Percentiles rank a stretch among this genome's conserved stretches.
Evolutionary conservation across 1,140 invertebrate species (phyloP).

Genomic region (Periplaneta americana): DNA sequence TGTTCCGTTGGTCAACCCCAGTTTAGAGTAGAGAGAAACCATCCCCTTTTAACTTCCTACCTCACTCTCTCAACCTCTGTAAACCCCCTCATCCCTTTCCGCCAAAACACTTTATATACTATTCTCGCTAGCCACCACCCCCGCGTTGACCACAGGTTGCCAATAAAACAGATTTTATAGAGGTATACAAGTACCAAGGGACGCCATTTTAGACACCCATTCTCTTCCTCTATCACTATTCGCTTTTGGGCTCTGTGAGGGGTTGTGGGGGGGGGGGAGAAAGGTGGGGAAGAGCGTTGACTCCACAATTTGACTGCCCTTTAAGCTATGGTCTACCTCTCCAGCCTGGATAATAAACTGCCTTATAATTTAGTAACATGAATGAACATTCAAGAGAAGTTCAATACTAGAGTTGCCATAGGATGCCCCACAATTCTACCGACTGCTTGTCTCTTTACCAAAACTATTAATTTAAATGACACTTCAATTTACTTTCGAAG

Average conservation of each 20-base stretch:
- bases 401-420: neutral
- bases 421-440: neutral
- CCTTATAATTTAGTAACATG: neutral
- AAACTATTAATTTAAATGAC: too few species aligned
- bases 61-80: neutral
- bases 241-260: neutral
- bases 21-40: neutral
- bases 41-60: neutral
- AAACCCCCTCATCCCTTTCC: neutral
- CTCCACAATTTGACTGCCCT: neutral
- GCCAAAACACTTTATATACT: neutral
- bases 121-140: neutral
- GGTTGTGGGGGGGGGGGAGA: too few species aligned
- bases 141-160: conserved; percentile 4
- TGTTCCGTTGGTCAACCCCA: neutral
- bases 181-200: neutral
- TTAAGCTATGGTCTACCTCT: neutral
- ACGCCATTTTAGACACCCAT: neutral
- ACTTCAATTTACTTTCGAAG: too few species aligned
- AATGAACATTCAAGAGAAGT: neutral
- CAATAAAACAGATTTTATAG: conserved; percentile 9
- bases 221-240: neutral
- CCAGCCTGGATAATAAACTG: neutral
- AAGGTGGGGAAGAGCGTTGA: neutral
- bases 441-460: too few species aligned